These are phyloP conservation scores for Eulemur coronatus DNA, from an alignment of 2,797 vertebrate genomes.

Conservation along the genomic window DNA sequence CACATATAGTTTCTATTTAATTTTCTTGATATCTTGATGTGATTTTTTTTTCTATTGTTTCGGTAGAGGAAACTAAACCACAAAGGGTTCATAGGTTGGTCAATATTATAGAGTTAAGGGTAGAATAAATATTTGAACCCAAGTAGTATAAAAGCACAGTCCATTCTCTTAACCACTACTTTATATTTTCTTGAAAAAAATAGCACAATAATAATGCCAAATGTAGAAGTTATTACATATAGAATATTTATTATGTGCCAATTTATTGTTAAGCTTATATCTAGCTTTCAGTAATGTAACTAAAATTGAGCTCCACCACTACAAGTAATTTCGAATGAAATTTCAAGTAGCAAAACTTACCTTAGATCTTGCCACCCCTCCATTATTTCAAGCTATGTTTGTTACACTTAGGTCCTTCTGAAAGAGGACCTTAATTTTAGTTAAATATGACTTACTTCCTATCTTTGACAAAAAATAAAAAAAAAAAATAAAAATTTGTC, in stretches of 20 bases:
- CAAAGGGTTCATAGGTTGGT: neutral
- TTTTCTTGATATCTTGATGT: neutral
- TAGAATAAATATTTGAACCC: neutral
- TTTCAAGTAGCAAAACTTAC: neutral
- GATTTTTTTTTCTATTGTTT: neutral
- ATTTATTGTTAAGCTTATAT: neutral
- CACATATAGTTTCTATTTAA: neutral
- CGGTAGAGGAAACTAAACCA: neutral
- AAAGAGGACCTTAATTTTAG: neutral
- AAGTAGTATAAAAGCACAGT: neutral
- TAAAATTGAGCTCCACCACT: neutral
- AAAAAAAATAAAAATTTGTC: neutral
- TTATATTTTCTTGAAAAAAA: neutral
- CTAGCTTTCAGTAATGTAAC: neutral
- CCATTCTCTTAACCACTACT: neutral
- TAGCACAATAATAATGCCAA: neutral
- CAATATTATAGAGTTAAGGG: neutral
- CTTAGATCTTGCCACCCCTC: neutral
- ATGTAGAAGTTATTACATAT: neutral
- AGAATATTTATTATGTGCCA: neutral
- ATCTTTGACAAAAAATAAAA: neutral
- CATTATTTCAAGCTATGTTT: neutral
- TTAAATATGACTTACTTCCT: neutral
- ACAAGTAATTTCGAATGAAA: neutral
- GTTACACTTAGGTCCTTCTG: neutral